Conservation (phyloP, 1,140 invertebrate genomes). For the Bradysia coprophila region DNA sequence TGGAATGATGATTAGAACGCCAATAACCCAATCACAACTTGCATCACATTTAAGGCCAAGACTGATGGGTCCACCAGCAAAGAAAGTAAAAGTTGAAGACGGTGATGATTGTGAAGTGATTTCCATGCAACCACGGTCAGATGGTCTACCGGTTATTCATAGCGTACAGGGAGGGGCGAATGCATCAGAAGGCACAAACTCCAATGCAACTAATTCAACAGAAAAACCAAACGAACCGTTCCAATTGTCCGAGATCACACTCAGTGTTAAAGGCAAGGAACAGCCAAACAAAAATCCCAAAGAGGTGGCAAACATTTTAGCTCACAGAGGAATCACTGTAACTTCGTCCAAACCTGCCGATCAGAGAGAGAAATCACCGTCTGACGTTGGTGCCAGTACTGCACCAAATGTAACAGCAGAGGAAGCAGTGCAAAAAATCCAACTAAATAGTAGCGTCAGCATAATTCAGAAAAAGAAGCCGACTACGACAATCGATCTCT, state of each 20-base stretch:
- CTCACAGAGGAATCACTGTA: slow-evolving; percentile 53
- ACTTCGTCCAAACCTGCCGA: slow-evolving; percentile 21
- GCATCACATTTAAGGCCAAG: slow-evolving; percentile 6
- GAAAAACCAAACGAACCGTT: slow-evolving; percentile 25
- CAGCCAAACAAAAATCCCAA: slow-evolving; percentile 41
- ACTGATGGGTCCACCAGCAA: slow-evolving; percentile 4
- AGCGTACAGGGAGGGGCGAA: slow-evolving; percentile 38
- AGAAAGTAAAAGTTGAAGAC: slow-evolving; percentile 13
- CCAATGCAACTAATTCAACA: slow-evolving; percentile 9
- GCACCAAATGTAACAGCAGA: slow-evolving; percentile 1
- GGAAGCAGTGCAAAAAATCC: slow-evolving; percentile 27
- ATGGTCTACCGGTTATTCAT: slow-evolving; percentile 49
- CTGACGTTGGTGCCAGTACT: slow-evolving; percentile 20
- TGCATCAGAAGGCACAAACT: background rate
- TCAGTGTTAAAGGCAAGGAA: slow-evolving; percentile 35
- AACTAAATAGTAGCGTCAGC: slow-evolving; percentile 51
- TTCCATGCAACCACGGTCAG: slow-evolving; percentile 49
- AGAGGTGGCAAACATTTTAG: slow-evolving; percentile 51
- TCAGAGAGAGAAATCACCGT: slow-evolving; percentile 30
- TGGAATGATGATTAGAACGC: slow-evolving; percentile 6
- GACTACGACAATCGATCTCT: slow-evolving; percentile 1
- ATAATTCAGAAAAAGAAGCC: slow-evolving; percentile 31
- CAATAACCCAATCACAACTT: background rate
- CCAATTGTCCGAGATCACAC: slow-evolving; percentile 28
- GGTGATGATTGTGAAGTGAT: slow-evolving; percentile 43